phyloP scores from a whole-genome alignment of 1,140 invertebrate species.

The Drosophila albomicans region DNA sequence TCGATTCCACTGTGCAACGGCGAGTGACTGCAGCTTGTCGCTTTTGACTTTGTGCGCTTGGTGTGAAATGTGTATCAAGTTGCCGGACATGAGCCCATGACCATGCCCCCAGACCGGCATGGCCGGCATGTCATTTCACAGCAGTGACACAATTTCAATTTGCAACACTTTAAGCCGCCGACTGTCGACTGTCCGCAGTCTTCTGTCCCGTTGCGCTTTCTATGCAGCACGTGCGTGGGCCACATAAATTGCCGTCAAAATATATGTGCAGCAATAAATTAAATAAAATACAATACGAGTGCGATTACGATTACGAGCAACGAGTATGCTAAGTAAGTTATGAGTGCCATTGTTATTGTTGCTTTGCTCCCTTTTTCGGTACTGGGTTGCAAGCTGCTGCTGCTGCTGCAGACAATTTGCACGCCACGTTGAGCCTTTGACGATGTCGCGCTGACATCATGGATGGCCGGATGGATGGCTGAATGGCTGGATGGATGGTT shows the following conservation, averaged over 20 bases:
- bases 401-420: constrained; percentile 30
- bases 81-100: constrained; percentile 38
- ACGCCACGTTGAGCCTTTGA: constrained; percentile 37
- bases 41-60: constrained; percentile 41
- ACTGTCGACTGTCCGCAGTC: too few relatives aligned
- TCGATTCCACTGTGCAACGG: constrained; percentile 45
- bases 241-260: constrained; percentile 67
- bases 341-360: constrained; percentile 46
- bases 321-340: constrained; percentile 49
- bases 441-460: constrained; percentile 46
- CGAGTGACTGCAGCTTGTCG: constrained; percentile 4
- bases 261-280: constrained; percentile 71
- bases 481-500: constrained; percentile 9
- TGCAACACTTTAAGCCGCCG: constrained; percentile 36
- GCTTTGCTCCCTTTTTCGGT: constrained; percentile 35
- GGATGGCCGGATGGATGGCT: constrained; percentile 27
- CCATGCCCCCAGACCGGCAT: constrained; percentile 42
- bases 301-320: neutral
- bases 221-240: constrained; percentile 69
- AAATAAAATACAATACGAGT: constrained; percentile 61
- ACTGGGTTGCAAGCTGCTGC: neutral
- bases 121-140: constrained; percentile 20
- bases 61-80: constrained; percentile 70
- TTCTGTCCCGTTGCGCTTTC: neutral
- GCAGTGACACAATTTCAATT: constrained; percentile 74